Percentiles rank a stretch among this genome's conserved stretches.
phyloP scores from a whole-genome alignment of 2,113 vertebrate species.

The Sclerurus mexicanus region DNA sequence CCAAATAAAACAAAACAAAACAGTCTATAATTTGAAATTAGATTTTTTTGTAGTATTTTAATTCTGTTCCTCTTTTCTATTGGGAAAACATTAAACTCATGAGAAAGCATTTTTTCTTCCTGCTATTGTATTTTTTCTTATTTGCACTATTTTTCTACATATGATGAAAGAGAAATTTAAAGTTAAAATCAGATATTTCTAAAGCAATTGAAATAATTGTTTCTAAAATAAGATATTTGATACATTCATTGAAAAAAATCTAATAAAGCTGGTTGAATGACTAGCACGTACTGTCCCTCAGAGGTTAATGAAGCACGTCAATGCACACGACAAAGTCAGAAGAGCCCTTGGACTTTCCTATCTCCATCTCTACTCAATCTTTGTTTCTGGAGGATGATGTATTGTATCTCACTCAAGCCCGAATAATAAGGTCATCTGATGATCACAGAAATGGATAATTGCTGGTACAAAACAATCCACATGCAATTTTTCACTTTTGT shows the following conservation, averaged over 20 bases:
- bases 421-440: not conserved
- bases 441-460: not conserved
- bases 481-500: not conserved
- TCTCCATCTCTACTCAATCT: not conserved
- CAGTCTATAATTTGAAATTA: not conserved
- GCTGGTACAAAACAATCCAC: not conserved
- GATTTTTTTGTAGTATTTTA: not conserved
- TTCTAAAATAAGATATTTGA: not conserved
- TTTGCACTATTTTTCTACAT: not conserved
- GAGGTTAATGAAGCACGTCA: not conserved
- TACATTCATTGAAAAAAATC: not conserved
- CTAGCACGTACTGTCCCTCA: not conserved
- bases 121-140: not conserved
- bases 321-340: not conserved
- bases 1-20: too few relatives aligned
- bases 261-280: not conserved
- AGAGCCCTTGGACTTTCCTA: not conserved
- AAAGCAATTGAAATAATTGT: accelerated
- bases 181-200: not conserved
- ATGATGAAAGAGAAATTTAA: not conserved
- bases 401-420: not conserved
- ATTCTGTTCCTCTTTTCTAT: not conserved
- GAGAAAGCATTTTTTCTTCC: not conserved
- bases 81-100: not conserved
- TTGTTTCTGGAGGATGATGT: not conserved